Evolutionary conservation across 2,797 vertebrate species (phyloP).

Genomic region (Betta splendens): DNA sequence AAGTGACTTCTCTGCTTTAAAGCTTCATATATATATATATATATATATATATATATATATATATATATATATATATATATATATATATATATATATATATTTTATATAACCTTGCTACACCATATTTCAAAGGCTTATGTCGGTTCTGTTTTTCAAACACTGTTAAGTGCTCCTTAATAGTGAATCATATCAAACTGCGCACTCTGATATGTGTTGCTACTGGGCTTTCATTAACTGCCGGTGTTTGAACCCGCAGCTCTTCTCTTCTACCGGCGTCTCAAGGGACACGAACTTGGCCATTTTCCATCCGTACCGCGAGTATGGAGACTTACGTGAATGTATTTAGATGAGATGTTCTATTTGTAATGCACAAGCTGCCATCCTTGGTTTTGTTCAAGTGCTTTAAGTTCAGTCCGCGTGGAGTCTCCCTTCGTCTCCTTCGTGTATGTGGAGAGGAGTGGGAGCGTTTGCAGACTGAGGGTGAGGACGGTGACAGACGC

Average conservation of each 20-base stretch:
- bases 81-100: slow-evolving; percentile 67
- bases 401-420: slow-evolving; percentile 72
- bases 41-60: slow-evolving; percentile 69
- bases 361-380: slow-evolving; percentile 72
- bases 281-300: slow-evolving; percentile 61
- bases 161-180: slow-evolving; percentile 83
- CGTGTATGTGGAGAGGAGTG: slow-evolving; percentile 51
- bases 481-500: slow-evolving; percentile 40
- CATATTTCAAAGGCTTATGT: slow-evolving; percentile 73
- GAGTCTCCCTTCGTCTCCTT: slow-evolving; percentile 58
- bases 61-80: slow-evolving; percentile 67
- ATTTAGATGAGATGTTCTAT: slow-evolving; percentile 76
- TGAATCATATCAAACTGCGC: slow-evolving; percentile 73
- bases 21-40: slow-evolving; percentile 69
- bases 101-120: slow-evolving; percentile 77
- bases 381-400: slow-evolving; percentile 64
- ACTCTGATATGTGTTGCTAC: slow-evolving; percentile 60
- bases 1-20: slow-evolving; percentile 74
- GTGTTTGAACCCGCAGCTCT: slow-evolving; percentile 57
- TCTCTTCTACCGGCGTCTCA: slow-evolving; percentile 55
- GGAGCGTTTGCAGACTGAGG: slow-evolving; percentile 29
- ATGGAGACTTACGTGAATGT: slow-evolving; percentile 79
- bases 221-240: slow-evolving; percentile 50
- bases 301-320: slow-evolving; percentile 56
- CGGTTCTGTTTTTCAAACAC: slow-evolving; percentile 73